Base-by-base conservation (phyloP, 2,888 invertebrate species). In the Hyposoter dolosus region DNA sequence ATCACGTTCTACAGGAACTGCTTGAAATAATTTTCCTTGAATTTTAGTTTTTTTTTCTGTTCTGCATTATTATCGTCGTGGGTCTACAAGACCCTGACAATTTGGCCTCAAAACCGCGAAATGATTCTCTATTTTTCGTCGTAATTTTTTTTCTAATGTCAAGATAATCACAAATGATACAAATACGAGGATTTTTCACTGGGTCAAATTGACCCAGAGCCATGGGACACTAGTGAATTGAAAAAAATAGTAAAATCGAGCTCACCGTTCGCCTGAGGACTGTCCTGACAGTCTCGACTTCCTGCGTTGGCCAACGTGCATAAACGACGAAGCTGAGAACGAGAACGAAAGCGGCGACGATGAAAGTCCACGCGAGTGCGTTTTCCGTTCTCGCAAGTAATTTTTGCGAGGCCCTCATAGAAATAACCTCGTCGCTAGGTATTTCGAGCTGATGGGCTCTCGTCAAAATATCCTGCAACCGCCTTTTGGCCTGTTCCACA, bases 201-300 rank as follows among this genome's bases (percentile, higher is more conserved):
- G 56, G 23, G 23, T 56, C 56, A 23, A 56, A 56, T 9, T 12
- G 56, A 23, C 23, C 56, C 23, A 56, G 23, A 10, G 56, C 9
- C 12, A 23, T 23, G 0, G n/a, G 56, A 4, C 3, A 28, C 23
- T 0, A 53, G 17, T 7, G 15, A n/a, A 12, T 4, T 17, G 23
- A n/a, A 45, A 45, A 47, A 65, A 47, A 69, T 60, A 12, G 23
- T 45, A 43, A 60, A 45, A 17, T 63, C 10, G 17, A 71, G 87
- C 91, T 92, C 79, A 93, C 93, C 91, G 93, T 90, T 89, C 91
- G 90, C 90, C 91, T 91, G 80, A 93, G 90, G 43, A 93, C 93
- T 74, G 93, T 93, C 86, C 91, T 91, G 76, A 93, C 91, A 60
- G 92, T 93, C 72, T 93, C 93, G 77, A 91, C 90, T 78, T 93